These are phyloP conservation scores for Scalopus aquaticus DNA, from an alignment of 2,113 vertebrate genomes.

Conservation along the genomic window DNA sequence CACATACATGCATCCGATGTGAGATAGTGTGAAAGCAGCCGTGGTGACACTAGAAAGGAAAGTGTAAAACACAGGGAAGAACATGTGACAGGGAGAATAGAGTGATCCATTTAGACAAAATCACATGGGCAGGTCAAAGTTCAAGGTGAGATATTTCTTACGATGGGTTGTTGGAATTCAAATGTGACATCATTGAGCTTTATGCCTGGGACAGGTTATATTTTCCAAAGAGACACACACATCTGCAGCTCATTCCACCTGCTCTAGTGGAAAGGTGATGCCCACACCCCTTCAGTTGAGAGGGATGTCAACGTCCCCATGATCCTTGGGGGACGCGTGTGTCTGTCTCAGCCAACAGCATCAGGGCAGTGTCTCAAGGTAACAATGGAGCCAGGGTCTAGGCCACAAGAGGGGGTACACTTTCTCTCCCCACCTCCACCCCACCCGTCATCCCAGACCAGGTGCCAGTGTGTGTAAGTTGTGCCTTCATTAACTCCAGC, in stretches of 20 bases:
- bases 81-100: neutral
- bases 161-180: neutral
- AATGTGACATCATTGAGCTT: neutral
- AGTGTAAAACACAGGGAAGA: neutral
- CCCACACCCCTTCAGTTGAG: neutral
- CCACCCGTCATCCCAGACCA: neutral
- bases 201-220: neutral
- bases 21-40: neutral
- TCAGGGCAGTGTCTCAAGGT: fast-evolving
- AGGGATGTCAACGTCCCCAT: neutral
- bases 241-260: too few species aligned
- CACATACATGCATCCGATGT: too few species aligned
- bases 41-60: neutral
- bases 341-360: neutral
- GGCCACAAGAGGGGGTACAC: neutral
- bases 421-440: neutral
- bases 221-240: neutral
- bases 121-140: neutral
- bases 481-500: neutral
- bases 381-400: neutral
- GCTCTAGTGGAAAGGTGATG: neutral
- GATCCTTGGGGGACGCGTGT: neutral
- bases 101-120: neutral
- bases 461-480: neutral
- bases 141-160: neutral